Evolutionary conservation across 1,140 invertebrate genomes (phyloP).

Genomic region (Antheraea mylitta): DNA sequence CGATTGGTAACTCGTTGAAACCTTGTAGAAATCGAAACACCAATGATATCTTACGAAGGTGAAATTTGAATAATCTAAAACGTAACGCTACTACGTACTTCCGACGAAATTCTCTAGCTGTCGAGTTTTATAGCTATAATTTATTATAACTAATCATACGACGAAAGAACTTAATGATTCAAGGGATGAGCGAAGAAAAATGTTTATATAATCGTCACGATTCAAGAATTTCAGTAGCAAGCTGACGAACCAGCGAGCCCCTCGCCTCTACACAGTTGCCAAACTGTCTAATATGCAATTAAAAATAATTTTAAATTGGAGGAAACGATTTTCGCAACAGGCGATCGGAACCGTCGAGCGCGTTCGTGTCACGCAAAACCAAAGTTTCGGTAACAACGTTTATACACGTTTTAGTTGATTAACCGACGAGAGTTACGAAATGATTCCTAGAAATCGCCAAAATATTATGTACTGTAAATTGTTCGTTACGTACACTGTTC

Average conservation of each 20-base stretch:
- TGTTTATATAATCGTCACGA: slow-evolving; percentile 17
- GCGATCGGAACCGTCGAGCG: slow-evolving; percentile 26
- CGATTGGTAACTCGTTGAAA: background rate
- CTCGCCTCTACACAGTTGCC: slow-evolving; percentile 15
- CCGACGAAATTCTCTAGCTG: background rate
- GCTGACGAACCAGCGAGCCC: slow-evolving; percentile 7
- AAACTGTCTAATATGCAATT: slow-evolving; percentile 24
- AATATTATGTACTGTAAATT: background rate
- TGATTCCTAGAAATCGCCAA: slow-evolving; percentile 21
- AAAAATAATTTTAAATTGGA: slow-evolving; percentile 22
- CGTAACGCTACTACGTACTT: background rate
- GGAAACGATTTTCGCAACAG: slow-evolving; percentile 31
- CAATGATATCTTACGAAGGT: background rate
- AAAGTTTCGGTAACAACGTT: slow-evolving; percentile 30
- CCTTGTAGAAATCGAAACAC: background rate
- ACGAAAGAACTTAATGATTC: slow-evolving; percentile 17
- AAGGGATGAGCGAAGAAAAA: slow-evolving; percentile 9
- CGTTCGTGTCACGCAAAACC: slow-evolving; percentile 36
- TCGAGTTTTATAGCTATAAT: background rate
- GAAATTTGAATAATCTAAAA: background rate
- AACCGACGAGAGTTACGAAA: slow-evolving; percentile 23
- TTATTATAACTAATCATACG: background rate
- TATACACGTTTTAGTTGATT: slow-evolving; percentile 12
- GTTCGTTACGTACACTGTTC: background rate
- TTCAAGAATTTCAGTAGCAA: slow-evolving; percentile 21